phyloP scores from a whole-genome alignment of 2,888 invertebrate species.

The Notocelia uddmanniana region DNA sequence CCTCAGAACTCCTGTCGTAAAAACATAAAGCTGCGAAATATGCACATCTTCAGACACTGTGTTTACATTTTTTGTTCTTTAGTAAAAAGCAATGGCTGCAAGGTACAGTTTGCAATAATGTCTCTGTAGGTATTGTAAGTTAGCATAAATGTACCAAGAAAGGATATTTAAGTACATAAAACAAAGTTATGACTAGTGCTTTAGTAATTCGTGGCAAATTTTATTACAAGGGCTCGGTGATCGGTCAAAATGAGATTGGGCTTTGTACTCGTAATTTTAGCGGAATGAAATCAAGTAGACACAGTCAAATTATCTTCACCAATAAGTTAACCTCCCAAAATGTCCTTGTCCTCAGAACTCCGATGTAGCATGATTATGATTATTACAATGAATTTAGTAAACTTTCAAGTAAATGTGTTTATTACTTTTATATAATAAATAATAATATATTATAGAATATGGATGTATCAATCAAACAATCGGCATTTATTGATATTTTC shows the following conservation, averaged over 20 bases:
- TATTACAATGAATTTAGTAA: too few relatives aligned
- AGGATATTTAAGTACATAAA: neutral
- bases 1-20: too few relatives aligned
- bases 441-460: too few relatives aligned
- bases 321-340: neutral
- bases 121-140: neutral
- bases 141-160: neutral
- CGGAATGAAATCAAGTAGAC: slow-evolving; percentile 28
- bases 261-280: slow-evolving; percentile 37
- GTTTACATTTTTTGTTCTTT: neutral
- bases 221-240: slow-evolving; percentile 12
- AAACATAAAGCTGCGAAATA: neutral
- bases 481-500: too few relatives aligned
- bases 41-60: neutral
- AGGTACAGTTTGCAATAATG: neutral
- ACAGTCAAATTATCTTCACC: slow-evolving; percentile 4
- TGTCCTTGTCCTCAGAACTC: too few relatives aligned
- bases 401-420: too few relatives aligned
- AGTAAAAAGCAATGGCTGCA: neutral
- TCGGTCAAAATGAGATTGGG: slow-evolving; percentile 30
- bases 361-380: too few relatives aligned
- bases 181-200: slow-evolving; percentile 28
- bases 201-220: slow-evolving; percentile 11
- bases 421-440: too few relatives aligned
- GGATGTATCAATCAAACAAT: too few relatives aligned